Conservation (phyloP, 37 sponge, comb jelly and placozoan species). For the Spongilla lacustris region DNA sequence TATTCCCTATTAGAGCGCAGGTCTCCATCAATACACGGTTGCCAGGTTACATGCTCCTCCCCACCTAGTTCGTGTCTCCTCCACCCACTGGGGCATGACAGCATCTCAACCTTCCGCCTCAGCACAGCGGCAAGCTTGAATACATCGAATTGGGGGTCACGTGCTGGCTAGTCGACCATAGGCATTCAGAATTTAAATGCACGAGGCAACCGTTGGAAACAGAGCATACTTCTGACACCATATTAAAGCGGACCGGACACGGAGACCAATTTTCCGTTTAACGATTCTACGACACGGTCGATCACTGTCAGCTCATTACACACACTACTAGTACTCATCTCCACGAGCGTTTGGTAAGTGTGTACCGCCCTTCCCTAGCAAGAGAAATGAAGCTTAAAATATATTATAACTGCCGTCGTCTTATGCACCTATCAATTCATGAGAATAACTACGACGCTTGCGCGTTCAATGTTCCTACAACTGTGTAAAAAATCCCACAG, state of each 20-base stretch:
- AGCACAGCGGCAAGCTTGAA: conserved; percentile 28
- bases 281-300: conserved; percentile 1
- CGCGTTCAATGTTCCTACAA: too few relatives aligned
- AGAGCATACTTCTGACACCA: conserved; percentile 13
- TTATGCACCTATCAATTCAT: too few relatives aligned
- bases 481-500: too few relatives aligned
- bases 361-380: conserved; percentile 57
- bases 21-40: too few relatives aligned
- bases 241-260: conserved; percentile 31
- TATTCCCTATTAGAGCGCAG: conserved; percentile 13
- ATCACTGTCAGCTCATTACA: conserved; percentile 15
- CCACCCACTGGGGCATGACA: conserved; percentile 82
- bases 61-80: conserved; percentile 34
- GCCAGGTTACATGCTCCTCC: too few relatives aligned
- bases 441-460: too few relatives aligned
- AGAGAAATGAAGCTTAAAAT: too few relatives aligned
- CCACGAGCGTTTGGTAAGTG: conserved; percentile 45
- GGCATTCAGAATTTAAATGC: not conserved
- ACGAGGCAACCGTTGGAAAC: not conserved
- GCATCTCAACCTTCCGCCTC: conserved; percentile 38
- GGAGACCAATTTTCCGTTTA: conserved; percentile 39
- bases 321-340: conserved; percentile 3
- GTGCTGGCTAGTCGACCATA: not conserved
- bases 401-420: too few relatives aligned
- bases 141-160: conserved; percentile 30